Evolutionary conservation across 2,797 vertebrate species (phyloP).

Genomic region (Coluber constrictor): DNA sequence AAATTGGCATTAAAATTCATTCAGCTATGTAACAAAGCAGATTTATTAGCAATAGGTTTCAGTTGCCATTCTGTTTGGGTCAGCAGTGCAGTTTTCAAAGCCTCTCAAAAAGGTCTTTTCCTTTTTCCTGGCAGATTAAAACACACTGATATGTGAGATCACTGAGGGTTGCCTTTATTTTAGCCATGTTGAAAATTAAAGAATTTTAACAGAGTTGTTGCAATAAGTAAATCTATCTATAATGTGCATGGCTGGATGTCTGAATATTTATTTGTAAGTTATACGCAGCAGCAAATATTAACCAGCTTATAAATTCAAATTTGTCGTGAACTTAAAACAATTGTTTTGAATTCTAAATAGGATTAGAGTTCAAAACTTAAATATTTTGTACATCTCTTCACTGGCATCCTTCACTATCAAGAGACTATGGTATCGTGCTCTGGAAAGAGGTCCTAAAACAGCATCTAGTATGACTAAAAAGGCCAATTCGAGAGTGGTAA

Average conservation of each 20-base stretch:
- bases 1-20: not conserved
- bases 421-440: no score
- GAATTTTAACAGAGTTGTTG: not conserved
- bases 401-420: no score
- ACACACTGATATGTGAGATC: not conserved
- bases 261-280: not conserved
- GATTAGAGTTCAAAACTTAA: not conserved
- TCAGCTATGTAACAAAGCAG: not conserved
- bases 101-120: not conserved
- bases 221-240: not conserved
- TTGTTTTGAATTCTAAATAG: not conserved
- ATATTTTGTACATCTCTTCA: not conserved
- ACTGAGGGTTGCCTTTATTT: not conserved
- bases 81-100: not conserved
- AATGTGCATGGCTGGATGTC: not conserved
- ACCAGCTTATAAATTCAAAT: not conserved
- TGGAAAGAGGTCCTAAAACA: no score
- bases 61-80: not conserved
- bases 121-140: not conserved
- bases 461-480: no score
- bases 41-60: not conserved
- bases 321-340: not conserved
- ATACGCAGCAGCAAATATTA: not conserved
- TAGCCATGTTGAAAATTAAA: not conserved
- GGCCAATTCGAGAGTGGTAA: no score